These are phyloP conservation scores for Thera britannica DNA, from an alignment of 2,888 invertebrate species.

Conservation along the genomic window DNA sequence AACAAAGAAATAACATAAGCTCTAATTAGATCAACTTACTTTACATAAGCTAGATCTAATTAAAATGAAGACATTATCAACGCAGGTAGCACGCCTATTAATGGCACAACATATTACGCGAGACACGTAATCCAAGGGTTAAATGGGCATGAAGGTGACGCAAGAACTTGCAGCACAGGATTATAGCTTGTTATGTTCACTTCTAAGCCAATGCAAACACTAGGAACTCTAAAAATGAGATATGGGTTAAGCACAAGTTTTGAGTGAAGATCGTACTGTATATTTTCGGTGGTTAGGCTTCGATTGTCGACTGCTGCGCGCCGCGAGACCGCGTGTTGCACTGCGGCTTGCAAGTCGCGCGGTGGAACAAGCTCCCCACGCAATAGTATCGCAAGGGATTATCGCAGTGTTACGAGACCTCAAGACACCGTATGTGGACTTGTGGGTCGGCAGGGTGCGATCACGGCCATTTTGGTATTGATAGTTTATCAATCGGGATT, in stretches of 20 bases:
- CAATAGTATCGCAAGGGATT: slow-evolving; percentile 53
- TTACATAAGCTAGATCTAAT: slow-evolving; percentile 35
- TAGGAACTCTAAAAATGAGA: slow-evolving; percentile 10
- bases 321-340: slow-evolving; percentile 73
- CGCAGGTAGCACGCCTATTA: slow-evolving; percentile 33
- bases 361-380: slow-evolving; percentile 56
- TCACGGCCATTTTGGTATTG: slow-evolving; percentile 45
- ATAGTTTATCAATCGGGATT: slow-evolving; percentile 22
- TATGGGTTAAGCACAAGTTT: slow-evolving; percentile 24
- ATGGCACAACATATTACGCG: slow-evolving; percentile 40
- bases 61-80: slow-evolving; percentile 35
- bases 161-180: slow-evolving; percentile 44
- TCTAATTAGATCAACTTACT: slow-evolving; percentile 12
- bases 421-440: slow-evolving; percentile 63
- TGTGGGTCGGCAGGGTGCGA: slow-evolving; percentile 60
- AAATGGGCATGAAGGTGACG: slow-evolving; percentile 34
- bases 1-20: slow-evolving; percentile 11
- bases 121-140: slow-evolving; percentile 44
- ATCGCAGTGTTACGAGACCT: slow-evolving; percentile 65
- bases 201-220: slow-evolving; percentile 59
- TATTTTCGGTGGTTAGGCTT: slow-evolving; percentile 46
- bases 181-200: slow-evolving; percentile 58
- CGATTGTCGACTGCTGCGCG: slow-evolving; percentile 68
- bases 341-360: slow-evolving; percentile 62
- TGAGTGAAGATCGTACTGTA: slow-evolving; percentile 42